Conservation (phyloP, 2,113 vertebrate genomes). For the Prionailurus viverrinus region DNA sequence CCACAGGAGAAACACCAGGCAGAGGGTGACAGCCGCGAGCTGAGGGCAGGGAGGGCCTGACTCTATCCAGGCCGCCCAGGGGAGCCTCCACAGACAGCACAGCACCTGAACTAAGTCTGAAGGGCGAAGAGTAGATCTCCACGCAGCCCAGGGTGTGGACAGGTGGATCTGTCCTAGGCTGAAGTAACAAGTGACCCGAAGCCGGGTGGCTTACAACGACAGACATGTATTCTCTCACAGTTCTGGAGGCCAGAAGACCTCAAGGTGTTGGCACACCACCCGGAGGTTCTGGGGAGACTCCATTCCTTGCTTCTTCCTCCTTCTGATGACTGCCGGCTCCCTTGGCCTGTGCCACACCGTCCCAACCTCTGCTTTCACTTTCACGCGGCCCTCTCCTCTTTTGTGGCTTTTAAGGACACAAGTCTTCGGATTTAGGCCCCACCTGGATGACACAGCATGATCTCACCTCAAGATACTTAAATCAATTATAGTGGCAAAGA, state of each 20-base stretch:
- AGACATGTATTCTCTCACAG: not conserved
- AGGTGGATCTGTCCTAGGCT: no score
- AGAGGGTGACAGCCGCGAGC: not conserved
- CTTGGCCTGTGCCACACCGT: not conserved
- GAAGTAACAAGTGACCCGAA: not conserved
- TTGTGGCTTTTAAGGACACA: not conserved
- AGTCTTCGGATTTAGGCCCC: not conserved
- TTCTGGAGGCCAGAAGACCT: not conserved
- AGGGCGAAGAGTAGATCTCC: not conserved
- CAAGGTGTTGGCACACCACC: not conserved
- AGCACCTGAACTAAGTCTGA: not conserved
- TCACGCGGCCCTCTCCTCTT: not conserved
- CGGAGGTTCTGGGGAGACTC: not conserved
- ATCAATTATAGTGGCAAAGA: not conserved
- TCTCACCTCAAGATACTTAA: not conserved
- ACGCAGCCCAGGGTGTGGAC: fast-evolving
- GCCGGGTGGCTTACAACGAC: not conserved
- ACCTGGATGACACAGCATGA: not conserved
- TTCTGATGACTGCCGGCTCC: not conserved
- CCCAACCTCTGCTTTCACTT: not conserved
- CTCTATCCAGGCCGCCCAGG: not conserved
- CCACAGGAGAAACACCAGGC: not conserved
- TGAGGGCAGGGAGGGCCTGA: not conserved
- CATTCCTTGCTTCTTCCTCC: not conserved
- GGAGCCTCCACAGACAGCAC: not conserved